Base-by-base conservation (phyloP, 2,888 invertebrate species). In the Thera obeliscata region DNA sequence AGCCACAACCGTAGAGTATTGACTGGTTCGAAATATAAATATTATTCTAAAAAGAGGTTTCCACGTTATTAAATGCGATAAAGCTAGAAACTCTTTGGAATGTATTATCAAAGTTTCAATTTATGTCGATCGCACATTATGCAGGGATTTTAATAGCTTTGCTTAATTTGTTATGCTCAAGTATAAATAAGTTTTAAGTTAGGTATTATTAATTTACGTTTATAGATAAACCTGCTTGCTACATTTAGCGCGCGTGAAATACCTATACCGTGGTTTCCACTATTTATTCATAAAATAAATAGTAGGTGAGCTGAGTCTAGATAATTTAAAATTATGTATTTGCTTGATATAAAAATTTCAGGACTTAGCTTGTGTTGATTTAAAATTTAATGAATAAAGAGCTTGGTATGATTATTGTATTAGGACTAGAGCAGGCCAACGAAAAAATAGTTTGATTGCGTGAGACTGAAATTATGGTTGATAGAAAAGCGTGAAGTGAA, bases 81-180 rank as follows among this genome's bases (percentile, higher is more conserved):
- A 22, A 60, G 54, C 22, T 35, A 50, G 12, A 11, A 36, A 61
- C 50, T 48, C 35, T 12, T 22, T 22, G 22, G 22, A 22, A 22
- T 22, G 22, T 22, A 22, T 22, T 22, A 38, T 50, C 8, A 48
- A 52, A 35, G 46, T 60, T 67, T 61, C 58, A 56, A 64, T 61
- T 54, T 57, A 63, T 50, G 59, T 55, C 38, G 60, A 60, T 56
- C 22, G 38, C 33, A 12, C 46, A 43, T 64, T 64, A 22, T 59
- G 36, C 38, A 48, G 38, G 22, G 52, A 58, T 43, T 57, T 46
- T 35, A 57, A 58, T 64, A n/a, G 49, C 22, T 12, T 52, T 55
- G 46, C 12, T 55, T 55, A 36, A 60, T 65, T 64, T 33, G 59
- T 55, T 49, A 56, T 49, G 60, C 49, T 48, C n/a, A 56, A 12